Evolutionary conservation across 2,797 vertebrate species (phyloP), one percentile per base, ranked within the genome.

Genomic region (Sitta carolinensis): DNA sequence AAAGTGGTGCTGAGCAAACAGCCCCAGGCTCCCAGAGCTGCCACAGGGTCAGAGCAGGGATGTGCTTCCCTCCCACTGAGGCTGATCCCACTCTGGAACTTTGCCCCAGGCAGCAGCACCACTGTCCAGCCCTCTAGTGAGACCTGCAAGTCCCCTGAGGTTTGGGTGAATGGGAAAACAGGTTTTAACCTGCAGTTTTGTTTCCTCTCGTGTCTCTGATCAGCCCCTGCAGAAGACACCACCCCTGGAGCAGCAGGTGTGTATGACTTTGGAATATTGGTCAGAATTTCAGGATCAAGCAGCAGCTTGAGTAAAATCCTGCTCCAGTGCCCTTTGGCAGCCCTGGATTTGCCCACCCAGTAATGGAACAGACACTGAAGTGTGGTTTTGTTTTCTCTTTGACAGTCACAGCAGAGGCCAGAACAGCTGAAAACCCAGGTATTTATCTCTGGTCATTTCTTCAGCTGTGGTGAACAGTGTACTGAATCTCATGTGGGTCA

Each of bases 341-440:
- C 21, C 47, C 50, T 58, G 58, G 27, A 43, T 83, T 57, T 69
- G 36, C 63, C 55, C 47, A 30, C 38, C 13, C 14, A 8, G 2
- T 11, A 45, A 32, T 2, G n/a, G 25, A 40, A 12, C 34, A 45
- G 32, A 26, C 11, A 45, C 42, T 89, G 15, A 87, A 36, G 6
- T 0, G 1, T 32, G 47, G 16, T 13, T 84, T 87, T 68, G 4
- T 55, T 87, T 89, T 79, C 62, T 61, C 51, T 70, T 82, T 89
- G 51, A 30, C 78, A 96, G 90, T 2, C 16, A 19, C 6, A 0
- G 16, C 43, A 0, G 0, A 45, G 34, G 0, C 26, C 34, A n/a
- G 11, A 0, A 26, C 4, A 2, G 20, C 50, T 84, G 70, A 51
- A 68, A 52, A 16, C 4, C 1, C 45, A 95, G 92, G 78, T 93